Conservation (phyloP, 2,113 vertebrate species). For the Catharus fuscescens region DNA sequence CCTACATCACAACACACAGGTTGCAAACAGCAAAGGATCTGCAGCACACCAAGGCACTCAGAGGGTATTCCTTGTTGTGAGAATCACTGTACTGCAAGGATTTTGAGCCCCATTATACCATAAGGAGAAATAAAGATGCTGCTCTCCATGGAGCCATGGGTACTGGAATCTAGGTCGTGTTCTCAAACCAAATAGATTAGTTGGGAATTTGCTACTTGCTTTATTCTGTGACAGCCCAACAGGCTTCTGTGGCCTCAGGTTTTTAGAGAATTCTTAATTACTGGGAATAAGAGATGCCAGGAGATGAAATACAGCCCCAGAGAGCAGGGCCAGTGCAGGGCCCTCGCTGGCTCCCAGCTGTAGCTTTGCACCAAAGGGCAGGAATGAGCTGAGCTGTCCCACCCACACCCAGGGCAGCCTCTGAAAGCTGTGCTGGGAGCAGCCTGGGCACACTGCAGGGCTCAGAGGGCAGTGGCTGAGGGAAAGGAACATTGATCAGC, state of each 20-base stretch:
- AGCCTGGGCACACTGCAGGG: not conserved
- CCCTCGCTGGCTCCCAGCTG: not conserved
- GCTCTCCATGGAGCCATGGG: not conserved
- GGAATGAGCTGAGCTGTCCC: not conserved
- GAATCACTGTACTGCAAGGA: not conserved
- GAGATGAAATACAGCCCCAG: fast-evolving
- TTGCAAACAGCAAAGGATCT: not conserved
- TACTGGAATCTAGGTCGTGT: slow-evolving; percentile 19
- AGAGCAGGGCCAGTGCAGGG: not conserved
- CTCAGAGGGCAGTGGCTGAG: fast-evolving
- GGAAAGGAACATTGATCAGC: not conserved
- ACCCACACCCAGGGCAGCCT: not conserved
- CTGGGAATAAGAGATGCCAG: not conserved
- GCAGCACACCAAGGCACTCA: not conserved
- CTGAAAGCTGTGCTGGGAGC: not conserved
- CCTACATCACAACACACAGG: not conserved
- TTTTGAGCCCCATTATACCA: not conserved
- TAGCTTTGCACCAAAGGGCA: not conserved
- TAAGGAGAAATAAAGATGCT: not conserved
- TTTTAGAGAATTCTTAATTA: not conserved
- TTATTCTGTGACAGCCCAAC: not conserved
- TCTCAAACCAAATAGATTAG: not conserved
- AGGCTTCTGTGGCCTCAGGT: not conserved
- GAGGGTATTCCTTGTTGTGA: not conserved
- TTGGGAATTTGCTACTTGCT: not conserved